Evolutionary conservation across 2,113 vertebrate genomes (phyloP).

Genomic region (Solea solea): DNA sequence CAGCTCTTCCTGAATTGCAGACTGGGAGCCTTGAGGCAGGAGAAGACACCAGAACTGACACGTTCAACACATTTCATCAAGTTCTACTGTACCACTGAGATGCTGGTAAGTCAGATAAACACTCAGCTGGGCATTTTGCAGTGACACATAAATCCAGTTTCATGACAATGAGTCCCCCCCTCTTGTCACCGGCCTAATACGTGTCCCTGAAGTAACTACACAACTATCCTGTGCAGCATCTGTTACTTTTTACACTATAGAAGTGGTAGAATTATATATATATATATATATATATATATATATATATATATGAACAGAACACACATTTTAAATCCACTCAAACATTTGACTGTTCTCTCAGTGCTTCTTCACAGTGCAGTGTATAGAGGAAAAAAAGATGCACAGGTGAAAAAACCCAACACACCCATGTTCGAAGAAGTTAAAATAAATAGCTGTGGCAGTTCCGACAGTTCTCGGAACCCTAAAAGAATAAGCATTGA

Average conservation of each 20-base stretch:
- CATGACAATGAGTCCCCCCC: too few relatives aligned
- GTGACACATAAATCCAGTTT: too few relatives aligned
- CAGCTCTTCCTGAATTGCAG: conserved; percentile 47
- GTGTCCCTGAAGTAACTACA: too few relatives aligned
- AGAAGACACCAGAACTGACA: conserved; percentile 31
- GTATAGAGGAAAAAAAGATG: not conserved
- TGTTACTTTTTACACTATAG: too few relatives aligned
- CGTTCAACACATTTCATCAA: not conserved
- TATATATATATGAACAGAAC: not conserved
- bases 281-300: too few relatives aligned
- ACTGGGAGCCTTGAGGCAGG: conserved; percentile 16
- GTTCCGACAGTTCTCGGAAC: not conserved
- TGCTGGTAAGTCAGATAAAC: not conserved
- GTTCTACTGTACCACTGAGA: not conserved
- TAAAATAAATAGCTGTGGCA: not conserved
- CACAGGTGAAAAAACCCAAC: not conserved
- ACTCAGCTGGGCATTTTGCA: not conserved
- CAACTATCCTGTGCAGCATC: too few relatives aligned
- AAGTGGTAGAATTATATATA: too few relatives aligned
- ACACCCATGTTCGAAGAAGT: not conserved
- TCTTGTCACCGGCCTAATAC: too few relatives aligned
- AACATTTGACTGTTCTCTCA: not conserved
- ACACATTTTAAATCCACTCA: not conserved
- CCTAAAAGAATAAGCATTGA: not conserved
- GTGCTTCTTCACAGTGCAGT: not conserved